A percentile compares a stretch with the other conserved stretches of the same genome.
Conservation (phyloP, 2,888 invertebrate species). For the Neuroscelio doddi region DNA sequence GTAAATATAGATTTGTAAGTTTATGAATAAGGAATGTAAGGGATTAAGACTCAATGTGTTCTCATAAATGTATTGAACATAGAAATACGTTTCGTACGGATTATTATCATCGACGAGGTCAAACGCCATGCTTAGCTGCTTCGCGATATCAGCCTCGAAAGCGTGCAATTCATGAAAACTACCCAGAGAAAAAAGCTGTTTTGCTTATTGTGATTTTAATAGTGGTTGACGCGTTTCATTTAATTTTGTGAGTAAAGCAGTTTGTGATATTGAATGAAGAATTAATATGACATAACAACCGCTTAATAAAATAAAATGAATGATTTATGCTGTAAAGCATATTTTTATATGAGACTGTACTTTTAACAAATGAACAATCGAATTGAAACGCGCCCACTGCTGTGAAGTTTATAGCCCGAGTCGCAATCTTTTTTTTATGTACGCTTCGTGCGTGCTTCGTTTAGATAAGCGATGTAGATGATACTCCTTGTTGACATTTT, state of each 20-base stretch:
- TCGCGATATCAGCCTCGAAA: constrained; percentile 37
- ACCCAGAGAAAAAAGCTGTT: constrained; percentile 11
- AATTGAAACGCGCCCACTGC: constrained; percentile 17
- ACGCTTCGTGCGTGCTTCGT: constrained; percentile 18
- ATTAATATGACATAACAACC: no score
- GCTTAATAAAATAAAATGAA: no score
- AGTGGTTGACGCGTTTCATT: constrained; percentile 16
- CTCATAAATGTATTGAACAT: constrained; percentile 31
- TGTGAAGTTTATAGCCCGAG: constrained; percentile 23
- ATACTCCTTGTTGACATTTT: constrained; percentile 48
- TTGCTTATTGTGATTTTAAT: constrained; percentile 26
- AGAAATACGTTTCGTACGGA: constrained; percentile 13
- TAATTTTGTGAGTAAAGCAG: no score
- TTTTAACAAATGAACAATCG: neutral
- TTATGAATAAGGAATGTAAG: constrained; percentile 49
- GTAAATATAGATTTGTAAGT: constrained; percentile 54
- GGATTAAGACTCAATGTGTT: constrained; percentile 54
- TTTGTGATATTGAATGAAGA: no score
- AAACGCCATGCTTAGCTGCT: constrained; percentile 15
- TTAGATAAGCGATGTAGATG: constrained; percentile 24
- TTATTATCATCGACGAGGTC: constrained; percentile 10
- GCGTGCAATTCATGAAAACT: constrained; percentile 17
- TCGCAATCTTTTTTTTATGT: constrained; percentile 24
- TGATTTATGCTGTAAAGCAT: neutral
- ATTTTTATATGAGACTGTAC: neutral